phyloP scores from a whole-genome alignment of 2,113 vertebrate genomes.

The Nestor notabilis region DNA sequence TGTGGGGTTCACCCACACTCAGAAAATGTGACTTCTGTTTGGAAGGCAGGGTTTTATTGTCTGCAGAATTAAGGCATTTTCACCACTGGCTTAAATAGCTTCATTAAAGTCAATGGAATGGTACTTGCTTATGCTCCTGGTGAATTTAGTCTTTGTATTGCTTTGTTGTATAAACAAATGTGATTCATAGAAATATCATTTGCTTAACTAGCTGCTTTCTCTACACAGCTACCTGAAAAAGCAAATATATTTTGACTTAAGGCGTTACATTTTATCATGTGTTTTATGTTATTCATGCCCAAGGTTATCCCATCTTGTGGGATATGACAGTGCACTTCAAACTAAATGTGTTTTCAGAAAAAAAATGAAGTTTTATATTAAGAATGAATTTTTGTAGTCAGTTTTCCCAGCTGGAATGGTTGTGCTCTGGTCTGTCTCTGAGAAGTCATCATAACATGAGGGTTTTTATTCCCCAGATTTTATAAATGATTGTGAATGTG shows the following conservation, averaged over 20 bases:
- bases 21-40: not conserved
- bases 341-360: conserved; percentile 46
- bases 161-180: conserved; percentile 19
- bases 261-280: conserved; percentile 26
- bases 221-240: conserved; percentile 2
- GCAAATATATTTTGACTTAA: conserved; percentile 25
- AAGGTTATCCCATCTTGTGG: conserved; percentile 12
- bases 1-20: not conserved
- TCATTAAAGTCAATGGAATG: not conserved
- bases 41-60: not conserved
- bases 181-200: conserved; percentile 38
- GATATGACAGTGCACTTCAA: conserved; percentile 43
- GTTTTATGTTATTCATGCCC: conserved; percentile 51
- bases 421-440: not conserved
- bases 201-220: conserved; percentile 46
- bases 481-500: not conserved
- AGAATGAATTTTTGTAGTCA: conserved; percentile 23
- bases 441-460: not conserved
- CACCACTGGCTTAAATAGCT: not conserved
- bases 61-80: not conserved
- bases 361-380: conserved; percentile 16
- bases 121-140: not conserved
- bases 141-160: conserved; percentile 11
- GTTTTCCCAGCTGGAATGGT: not conserved
- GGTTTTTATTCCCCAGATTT: not conserved